A percentile compares a stretch with the other conserved stretches of the same genome.
phyloP scores from a whole-genome alignment of 2,888 invertebrate species.

The Scotopteryx bipunctaria region DNA sequence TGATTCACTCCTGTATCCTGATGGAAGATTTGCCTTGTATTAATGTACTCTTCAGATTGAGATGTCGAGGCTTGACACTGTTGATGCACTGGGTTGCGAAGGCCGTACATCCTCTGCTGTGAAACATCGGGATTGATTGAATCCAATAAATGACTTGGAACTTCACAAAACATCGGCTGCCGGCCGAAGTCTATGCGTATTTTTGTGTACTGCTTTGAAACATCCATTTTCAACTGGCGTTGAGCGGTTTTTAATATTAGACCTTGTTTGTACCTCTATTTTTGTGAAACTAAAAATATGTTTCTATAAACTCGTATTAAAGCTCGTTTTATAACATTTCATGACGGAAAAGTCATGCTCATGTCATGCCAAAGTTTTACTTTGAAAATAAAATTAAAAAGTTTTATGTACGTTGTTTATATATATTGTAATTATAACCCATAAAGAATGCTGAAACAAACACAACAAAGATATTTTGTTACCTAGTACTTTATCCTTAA shows the following conservation, averaged over 20 bases:
- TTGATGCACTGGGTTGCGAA: constrained; percentile 73
- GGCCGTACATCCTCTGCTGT: constrained; percentile 59
- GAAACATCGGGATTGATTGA: constrained; percentile 53
- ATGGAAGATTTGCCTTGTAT: constrained; percentile 81
- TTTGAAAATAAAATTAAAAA: neutral
- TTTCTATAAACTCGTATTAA: no score
- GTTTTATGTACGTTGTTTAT: no score
- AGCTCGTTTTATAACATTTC: no score
- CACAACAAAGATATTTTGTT: neutral
- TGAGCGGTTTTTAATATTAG: no score
- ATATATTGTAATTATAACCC: no score
- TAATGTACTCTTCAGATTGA: constrained; percentile 70
- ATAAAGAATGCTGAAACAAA: no score
- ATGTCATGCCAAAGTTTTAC: no score
- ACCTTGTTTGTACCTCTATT: no score
- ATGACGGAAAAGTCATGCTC: no score
- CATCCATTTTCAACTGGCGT: constrained; percentile 17
- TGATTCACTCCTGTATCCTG: constrained; percentile 85
- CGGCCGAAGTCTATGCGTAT: constrained; percentile 70
- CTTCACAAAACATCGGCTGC: constrained; percentile 68
- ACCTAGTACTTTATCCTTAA: neutral
- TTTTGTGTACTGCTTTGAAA: constrained; percentile 60
- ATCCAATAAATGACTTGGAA: constrained; percentile 53
- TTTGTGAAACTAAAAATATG: no score
- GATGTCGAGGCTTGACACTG: constrained; percentile 59